A percentile compares a stretch with the other conserved stretches of the same genome.
Evolutionary conservation across 2,113 vertebrate genomes (phyloP).

Genomic region (Turdus rufiventris): DNA sequence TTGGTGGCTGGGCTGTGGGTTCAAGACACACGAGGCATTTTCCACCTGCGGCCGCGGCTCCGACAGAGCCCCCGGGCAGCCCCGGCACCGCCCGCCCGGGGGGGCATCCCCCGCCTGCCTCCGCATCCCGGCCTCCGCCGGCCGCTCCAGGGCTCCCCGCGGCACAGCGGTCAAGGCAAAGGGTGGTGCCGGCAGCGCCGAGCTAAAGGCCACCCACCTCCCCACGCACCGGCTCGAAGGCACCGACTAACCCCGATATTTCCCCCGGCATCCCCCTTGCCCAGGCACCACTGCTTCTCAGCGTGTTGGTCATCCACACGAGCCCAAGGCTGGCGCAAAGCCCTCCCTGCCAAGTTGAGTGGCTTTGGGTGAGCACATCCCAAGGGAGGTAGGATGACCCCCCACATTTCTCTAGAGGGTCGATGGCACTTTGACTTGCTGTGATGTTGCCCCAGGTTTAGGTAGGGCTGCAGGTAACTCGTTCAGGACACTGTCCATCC

Average conservation of each 20-base stretch:
- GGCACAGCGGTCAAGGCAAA: neutral
- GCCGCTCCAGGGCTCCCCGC: accelerated
- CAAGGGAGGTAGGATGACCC: neutral
- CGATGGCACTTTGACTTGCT: too few species aligned
- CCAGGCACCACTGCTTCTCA: neutral
- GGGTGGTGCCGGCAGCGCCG: neutral
- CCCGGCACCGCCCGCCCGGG: neutral
- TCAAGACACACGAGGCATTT: conserved; percentile 71
- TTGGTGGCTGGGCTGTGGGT: conserved; percentile 64
- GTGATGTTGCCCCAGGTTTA: neutral
- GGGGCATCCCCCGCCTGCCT: neutral
- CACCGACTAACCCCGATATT: neutral
- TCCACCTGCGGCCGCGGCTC: conserved; percentile 28
- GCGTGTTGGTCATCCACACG: accelerated
- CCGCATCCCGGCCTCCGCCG: neutral
- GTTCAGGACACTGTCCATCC: accelerated
- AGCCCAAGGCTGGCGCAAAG: neutral
- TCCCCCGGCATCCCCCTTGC: too few species aligned
- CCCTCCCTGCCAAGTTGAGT: neutral
- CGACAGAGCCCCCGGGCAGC: neutral
- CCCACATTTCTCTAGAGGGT: accelerated
- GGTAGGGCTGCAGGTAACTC: neutral
- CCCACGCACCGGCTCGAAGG: accelerated
- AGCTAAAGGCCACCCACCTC: neutral
- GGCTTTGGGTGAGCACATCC: neutral